Conservation (phyloP, 2,888 invertebrate genomes). For the Platycheirus albimanus region DNA sequence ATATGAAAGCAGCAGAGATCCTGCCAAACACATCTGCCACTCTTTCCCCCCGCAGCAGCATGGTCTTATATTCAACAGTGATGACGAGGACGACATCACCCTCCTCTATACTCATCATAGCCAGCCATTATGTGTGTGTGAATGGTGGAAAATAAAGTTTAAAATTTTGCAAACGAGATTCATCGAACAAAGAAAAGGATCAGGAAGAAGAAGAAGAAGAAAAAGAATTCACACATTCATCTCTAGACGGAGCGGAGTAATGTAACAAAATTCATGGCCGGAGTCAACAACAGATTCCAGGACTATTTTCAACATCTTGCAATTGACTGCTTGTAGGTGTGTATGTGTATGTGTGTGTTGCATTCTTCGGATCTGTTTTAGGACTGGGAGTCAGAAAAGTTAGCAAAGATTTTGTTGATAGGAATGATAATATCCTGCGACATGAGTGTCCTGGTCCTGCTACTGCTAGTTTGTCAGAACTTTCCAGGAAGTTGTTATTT, state of each 20-base stretch:
- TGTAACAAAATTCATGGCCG: slow-evolving; percentile 58
- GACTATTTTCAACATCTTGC: slow-evolving; percentile 45
- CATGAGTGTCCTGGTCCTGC: slow-evolving; percentile 29
- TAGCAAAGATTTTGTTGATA: slow-evolving; percentile 57
- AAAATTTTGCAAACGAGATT: slow-evolving; percentile 69
- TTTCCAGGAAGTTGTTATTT: slow-evolving; percentile 70
- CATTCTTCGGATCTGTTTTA: background rate
- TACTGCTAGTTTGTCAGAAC: slow-evolving; percentile 58
- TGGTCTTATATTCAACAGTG: slow-evolving; percentile 46
- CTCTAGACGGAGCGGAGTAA: slow-evolving; percentile 35
- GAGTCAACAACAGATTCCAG: slow-evolving; percentile 61
- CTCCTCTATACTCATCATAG: slow-evolving; percentile 7
- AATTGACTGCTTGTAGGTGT: slow-evolving; percentile 1
- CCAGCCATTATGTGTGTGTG: slow-evolving; percentile 29
- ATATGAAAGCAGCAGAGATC: slow-evolving; percentile 41
- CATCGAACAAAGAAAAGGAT: slow-evolving; percentile 61
- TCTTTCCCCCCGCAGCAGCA: background rate
- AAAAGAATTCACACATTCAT: slow-evolving; percentile 20
- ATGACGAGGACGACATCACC: slow-evolving; percentile 16
- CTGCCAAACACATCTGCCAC: slow-evolving; percentile 57
- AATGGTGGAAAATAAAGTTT: slow-evolving; percentile 68
- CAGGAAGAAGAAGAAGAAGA: slow-evolving; percentile 2
- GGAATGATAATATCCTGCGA: slow-evolving; percentile 62
- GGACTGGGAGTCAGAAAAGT: slow-evolving; percentile 48
- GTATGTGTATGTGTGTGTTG: background rate